phyloP scores from a whole-genome alignment of 2,113 vertebrate genomes.

The Saccopteryx leptura region DNA sequence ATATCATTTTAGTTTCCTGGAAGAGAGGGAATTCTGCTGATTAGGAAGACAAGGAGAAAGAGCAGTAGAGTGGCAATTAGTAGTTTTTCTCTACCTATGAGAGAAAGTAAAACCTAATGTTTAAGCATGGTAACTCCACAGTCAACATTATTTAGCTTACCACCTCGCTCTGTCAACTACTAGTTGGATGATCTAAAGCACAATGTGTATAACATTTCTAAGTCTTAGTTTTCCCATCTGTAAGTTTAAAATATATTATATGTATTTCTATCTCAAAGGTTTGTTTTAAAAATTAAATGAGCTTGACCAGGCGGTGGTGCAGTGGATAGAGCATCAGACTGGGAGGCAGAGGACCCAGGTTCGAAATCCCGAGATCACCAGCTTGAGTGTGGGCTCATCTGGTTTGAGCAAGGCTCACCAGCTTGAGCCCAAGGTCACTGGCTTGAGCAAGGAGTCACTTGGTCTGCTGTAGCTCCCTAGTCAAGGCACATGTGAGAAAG shows the following conservation, averaged over 20 bases:
- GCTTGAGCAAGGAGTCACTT: too few species aligned
- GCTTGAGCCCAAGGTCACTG: too few species aligned
- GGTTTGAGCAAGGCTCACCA: too few species aligned
- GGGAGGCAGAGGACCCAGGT: too few species aligned
- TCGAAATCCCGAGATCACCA: too few species aligned
- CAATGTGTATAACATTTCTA: background rate
- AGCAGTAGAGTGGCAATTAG: background rate
- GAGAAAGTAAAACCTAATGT: background rate
- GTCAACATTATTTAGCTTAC: background rate
- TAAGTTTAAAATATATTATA: background rate
- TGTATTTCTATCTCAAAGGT: background rate
- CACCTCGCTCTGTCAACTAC: background rate
- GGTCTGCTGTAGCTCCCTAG: too few species aligned
- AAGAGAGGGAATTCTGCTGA: background rate
- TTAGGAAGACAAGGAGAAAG: background rate
- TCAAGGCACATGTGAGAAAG: too few species aligned
- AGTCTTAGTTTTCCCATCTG: background rate
- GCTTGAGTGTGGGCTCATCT: too few species aligned
- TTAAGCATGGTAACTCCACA: background rate
- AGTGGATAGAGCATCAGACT: too few species aligned
- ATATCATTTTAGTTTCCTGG: background rate
- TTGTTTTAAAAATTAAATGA: constrained; percentile 7
- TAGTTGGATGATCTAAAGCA: background rate
- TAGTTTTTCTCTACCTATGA: background rate
- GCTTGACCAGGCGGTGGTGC: too few species aligned